Evolutionary conservation across 2,888 invertebrate species (phyloP).

Genomic region (Omphaloscelis lunosa): DNA sequence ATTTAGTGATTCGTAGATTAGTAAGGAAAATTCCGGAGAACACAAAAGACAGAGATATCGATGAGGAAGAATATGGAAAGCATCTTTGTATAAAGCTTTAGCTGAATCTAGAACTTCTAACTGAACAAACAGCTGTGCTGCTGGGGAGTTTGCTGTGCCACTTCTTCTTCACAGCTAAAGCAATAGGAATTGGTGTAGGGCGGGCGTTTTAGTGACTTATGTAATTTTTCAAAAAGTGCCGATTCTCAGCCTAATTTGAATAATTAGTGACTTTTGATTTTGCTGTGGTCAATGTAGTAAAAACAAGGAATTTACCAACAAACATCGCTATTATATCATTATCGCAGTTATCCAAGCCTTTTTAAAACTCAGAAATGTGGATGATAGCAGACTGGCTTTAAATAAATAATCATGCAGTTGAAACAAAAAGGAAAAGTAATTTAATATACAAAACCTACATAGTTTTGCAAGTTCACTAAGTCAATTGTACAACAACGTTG

Average conservation of each 20-base stretch:
- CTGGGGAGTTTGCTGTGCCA: background rate
- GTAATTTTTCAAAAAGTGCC: background rate
- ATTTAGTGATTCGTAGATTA: background rate
- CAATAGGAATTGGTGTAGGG: background rate
- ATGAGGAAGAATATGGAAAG: background rate
- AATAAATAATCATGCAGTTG: background rate
- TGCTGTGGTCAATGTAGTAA: background rate
- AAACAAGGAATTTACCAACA: background rate
- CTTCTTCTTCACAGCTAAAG: background rate
- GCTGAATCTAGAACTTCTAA: background rate
- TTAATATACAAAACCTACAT: background rate
- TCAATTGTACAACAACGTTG: too few relatives aligned
- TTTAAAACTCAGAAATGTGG: background rate
- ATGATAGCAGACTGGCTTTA: background rate
- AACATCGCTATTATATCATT: background rate
- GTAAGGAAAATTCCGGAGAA: background rate
- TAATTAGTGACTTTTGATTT: background rate
- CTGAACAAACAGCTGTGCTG: background rate
- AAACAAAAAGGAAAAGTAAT: background rate
- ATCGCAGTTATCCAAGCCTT: background rate
- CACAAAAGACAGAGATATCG: background rate
- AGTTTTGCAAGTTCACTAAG: background rate
- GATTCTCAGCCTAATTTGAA: background rate
- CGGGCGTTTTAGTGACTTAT: background rate
- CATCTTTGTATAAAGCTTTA: background rate